Base-by-base conservation (phyloP, 2,888 invertebrate genomes). In the Orthosia gracilis region DNA sequence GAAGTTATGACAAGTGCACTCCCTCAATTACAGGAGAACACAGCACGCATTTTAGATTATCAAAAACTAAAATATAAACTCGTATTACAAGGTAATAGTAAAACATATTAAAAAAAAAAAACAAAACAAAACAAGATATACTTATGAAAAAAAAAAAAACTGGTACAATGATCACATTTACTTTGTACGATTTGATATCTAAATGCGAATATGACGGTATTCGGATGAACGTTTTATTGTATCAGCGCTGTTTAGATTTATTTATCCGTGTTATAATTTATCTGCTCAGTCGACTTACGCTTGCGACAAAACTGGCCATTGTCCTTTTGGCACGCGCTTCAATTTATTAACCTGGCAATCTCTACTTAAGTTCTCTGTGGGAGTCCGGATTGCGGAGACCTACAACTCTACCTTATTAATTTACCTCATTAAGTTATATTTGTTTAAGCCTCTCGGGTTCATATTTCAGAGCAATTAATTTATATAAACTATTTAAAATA, bases 381-480 rank as follows among this genome's bases (percentile, higher is more conserved):
- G 73, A 75, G 61, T 63, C 66, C 69, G 69, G 83, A 80, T 78
- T 76, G 75, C 71, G 75, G 69, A 71, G 75, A 86, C 85, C 85
- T 86, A 86, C 67, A 74, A 67, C 70, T 71, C 68, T 79, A 71
- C 73, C 82, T 84, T 75, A 82, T 82, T 88, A 89, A 89, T 86
- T 82, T 85, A 69, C 61, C 73, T 84, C 85, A 84, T 88, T 88
- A 83, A 89, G 85, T 87, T 84, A 86, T 85, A 83, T 86, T 85
- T 83, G 83, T 83, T 82, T 84, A 83, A 79, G 68, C 69, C 78
- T 73, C 69, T 67, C 13, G 62, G 67, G 71, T 64, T 82, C 54
- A 73, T 75, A 77, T 74, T 74, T 69, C 61, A 62, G 47, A 58
- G 59, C 69, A 82, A 67, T 73, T 81, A 77, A 78, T 77, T 73